Evolutionary conservation across 2,888 invertebrate genomes (phyloP).

Genomic region (Orgyia antiqua): DNA sequence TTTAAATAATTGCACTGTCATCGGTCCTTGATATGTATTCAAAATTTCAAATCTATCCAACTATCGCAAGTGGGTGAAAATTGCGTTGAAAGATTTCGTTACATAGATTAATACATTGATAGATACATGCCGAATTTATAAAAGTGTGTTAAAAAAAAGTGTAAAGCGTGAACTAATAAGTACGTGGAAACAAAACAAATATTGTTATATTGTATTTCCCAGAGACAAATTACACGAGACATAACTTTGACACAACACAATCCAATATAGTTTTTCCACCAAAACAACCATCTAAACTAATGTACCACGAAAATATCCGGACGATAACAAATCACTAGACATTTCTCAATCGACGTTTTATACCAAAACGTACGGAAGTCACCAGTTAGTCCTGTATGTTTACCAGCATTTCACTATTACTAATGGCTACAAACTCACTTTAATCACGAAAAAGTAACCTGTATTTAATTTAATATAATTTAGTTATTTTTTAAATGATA

Average conservation of each 20-base stretch:
- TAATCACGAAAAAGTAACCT: background rate
- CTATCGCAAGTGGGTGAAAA: too few relatives aligned
- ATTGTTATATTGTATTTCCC: slow-evolving; percentile 6
- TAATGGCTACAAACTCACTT: slow-evolving; percentile 19
- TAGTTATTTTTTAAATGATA: too few relatives aligned
- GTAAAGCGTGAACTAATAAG: too few relatives aligned
- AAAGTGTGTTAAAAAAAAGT: too few relatives aligned
- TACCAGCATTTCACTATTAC: slow-evolving; percentile 24
- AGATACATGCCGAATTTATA: too few relatives aligned
- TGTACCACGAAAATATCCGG: slow-evolving; percentile 37
- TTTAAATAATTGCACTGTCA: too few relatives aligned
- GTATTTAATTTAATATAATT: background rate
- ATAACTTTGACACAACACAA: slow-evolving; percentile 21
- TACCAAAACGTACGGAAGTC: slow-evolving; percentile 49
- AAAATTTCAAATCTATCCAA: too few relatives aligned
- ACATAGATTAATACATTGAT: too few relatives aligned
- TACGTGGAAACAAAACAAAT: background rate
- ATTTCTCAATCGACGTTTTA: slow-evolving; percentile 54
- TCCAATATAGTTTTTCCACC: slow-evolving; percentile 26
- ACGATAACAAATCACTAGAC: slow-evolving; percentile 48
- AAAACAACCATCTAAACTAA: slow-evolving; percentile 48
- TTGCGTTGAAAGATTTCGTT: too few relatives aligned
- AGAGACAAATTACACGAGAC: slow-evolving; percentile 16
- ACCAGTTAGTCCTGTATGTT: slow-evolving; percentile 38
- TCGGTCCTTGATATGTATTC: too few relatives aligned